These are phyloP conservation scores for Ostrea denselamellosa DNA, from an alignment of 1,140 invertebrate genomes.

Conservation along the genomic window DNA sequence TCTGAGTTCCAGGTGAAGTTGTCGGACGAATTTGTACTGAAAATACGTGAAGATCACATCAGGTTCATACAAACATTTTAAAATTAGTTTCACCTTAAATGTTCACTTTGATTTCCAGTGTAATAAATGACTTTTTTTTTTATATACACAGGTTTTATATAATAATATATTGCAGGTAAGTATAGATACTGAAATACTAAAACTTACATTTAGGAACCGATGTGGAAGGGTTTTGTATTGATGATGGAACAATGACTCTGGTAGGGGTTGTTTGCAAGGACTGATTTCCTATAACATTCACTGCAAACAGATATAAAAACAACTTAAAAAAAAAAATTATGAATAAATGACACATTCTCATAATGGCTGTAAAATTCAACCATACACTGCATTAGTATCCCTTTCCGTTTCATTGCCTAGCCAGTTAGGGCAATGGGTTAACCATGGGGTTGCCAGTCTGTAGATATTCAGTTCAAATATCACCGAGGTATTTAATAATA, in stretches of 20 bases:
- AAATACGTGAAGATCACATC: not conserved
- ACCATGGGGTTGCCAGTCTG: too few relatives aligned
- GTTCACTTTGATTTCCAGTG: not conserved
- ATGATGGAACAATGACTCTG: slow-evolving; percentile 49
- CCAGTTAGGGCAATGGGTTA: too few relatives aligned
- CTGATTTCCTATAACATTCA: slow-evolving; percentile 9
- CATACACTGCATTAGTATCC: too few relatives aligned
- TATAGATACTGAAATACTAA: too few relatives aligned
- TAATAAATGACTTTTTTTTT: not conserved
- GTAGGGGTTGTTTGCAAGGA: slow-evolving; percentile 42
- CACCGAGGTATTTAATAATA: too few relatives aligned
- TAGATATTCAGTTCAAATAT: too few relatives aligned
- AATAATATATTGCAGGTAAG: too few relatives aligned
- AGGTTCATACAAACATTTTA: not conserved
- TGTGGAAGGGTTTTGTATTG: slow-evolving; percentile 42
- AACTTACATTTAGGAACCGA: slow-evolving; percentile 57
- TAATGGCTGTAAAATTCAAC: too few relatives aligned
- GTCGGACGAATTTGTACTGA: slow-evolving; percentile 40
- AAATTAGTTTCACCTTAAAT: not conserved
- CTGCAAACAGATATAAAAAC: not conserved
- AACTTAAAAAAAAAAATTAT: not conserved
- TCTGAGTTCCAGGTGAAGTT: slow-evolving; percentile 68
- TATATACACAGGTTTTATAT: not conserved
- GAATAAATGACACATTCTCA: not conserved
- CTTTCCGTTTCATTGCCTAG: too few relatives aligned